Base-by-base conservation (phyloP, 2,113 vertebrate species). In the Ailurus styani region DNA sequence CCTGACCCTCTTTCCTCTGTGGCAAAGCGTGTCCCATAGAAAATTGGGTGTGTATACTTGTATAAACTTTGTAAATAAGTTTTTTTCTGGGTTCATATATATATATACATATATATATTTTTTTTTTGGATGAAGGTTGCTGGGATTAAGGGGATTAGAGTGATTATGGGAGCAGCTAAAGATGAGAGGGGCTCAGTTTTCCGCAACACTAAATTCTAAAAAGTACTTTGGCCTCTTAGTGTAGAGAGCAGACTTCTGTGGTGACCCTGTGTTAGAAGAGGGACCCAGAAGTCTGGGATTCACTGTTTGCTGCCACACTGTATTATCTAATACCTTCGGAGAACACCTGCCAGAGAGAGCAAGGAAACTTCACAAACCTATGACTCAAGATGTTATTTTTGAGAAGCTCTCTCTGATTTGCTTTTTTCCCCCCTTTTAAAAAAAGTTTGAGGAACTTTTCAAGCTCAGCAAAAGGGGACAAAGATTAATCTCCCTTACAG, bases 21-120 rank as follows among this genome's bases (percentile, higher is more conserved):
- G 98, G 90, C 91, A 98, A 97, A 98, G 98, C 95, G 98, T 98
- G 98, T 98, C 99, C 98, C 98, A 97, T 98, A 98, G 98, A 99
- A 98, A 98, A 99, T 98, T 98, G 98, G 98, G 98, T 99, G 99
- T 99, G 99, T 99, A 99, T 99, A 99, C 97, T 99, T 99, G 99
- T 99, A 99, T 98, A 99, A 99, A 99, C 98, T 98, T 98, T 99
- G 99, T 99, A 99, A 99, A 99, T 99, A 99, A 0, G 97, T 98
- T 98, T 98, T 97, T 98, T 99, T 98, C 98, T 98, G 98, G 98
- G 98, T 99, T 99, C 98, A 98, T 98, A 98, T 98, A 99, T 98
- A 98, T 98, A 93, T 91, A 96, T 10, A 86, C 64, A 93, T 62
- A 95, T 17, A 93, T 91, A 96, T 96, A 95, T n/a, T 97, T 97